Evolutionary conservation across 2,797 vertebrate genomes (phyloP), one percentile per base, ranked within the genome.

Genomic region (Molossus alvarezi): DNA sequence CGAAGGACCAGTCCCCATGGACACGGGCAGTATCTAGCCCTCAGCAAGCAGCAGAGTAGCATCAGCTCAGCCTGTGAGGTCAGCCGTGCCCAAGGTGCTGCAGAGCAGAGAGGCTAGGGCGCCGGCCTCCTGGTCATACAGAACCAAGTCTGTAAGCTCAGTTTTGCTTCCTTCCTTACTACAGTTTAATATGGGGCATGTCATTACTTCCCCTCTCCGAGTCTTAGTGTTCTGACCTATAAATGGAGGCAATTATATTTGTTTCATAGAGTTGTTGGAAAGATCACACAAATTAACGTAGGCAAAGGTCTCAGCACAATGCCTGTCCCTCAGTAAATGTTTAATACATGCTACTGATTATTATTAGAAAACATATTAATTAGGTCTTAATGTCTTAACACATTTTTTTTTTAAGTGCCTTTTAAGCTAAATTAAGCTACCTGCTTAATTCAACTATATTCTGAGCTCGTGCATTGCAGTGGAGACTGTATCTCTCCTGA

Each of bases 361-460:
- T 94, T 93, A 93, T 88, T 90, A 92, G 84, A 82, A 95, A 97
- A 88, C 80, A 79, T 90, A 88, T 95, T 97, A 97, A 88, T 92
- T 96, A 93, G 73, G 64, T 82, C 77, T 96, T 90, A 86, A 87
- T 91, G 55, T 95, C 82, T 76, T 93, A 94, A 90, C 81, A 88
- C 69, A 94, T 88, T 93, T 94, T 73, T 73, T 89, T 93, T 96
- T 87, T 81, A 96, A 91, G 37, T 83, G 20, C 45, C 73, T 88
- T 96, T 79, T 86, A 93, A 79, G 80, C 87, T 96, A 96, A 96
- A 96, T 91, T 96, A 94, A 96, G 64, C 88, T 80, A 64, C 53
- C 45, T 83, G 73, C 82, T 96, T 93, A 91, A 88, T 94, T 92
- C 33, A 3, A 51, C 41, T 95, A 15, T 72, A 92, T 96, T 87